Conservation (phyloP, 2,888 invertebrate species). For the Tolmerus cingulatus region DNA sequence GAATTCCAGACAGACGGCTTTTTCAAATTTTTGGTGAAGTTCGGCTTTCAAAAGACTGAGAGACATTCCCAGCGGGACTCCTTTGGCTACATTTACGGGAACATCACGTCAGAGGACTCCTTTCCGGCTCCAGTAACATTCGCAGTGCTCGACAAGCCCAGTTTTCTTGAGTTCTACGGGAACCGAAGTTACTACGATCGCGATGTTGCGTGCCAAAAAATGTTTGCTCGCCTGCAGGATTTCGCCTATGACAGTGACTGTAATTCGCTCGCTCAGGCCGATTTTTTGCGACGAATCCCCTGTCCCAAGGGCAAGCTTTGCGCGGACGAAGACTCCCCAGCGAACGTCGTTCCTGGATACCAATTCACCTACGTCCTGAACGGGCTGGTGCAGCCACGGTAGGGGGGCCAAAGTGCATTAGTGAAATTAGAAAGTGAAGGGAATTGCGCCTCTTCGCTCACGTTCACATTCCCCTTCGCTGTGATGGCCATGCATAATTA, state of each 20-base stretch:
- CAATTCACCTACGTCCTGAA: conserved; percentile 95
- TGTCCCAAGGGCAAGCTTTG: conserved; percentile 81
- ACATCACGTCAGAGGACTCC: conserved; percentile 78
- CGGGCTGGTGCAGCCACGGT: conserved; percentile 90
- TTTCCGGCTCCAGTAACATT: conserved; percentile 78
- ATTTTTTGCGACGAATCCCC: conserved; percentile 85
- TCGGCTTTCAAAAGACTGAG: conserved; percentile 96
- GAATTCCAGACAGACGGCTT: conserved; percentile 75
- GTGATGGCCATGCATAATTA: not conserved
- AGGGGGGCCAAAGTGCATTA: conserved; percentile 52
- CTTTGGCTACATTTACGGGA: conserved; percentile 95
- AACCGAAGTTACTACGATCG: conserved; percentile 74
- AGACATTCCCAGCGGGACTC: conserved; percentile 83
- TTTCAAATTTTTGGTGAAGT: conserved; percentile 92
- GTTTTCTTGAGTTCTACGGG: conserved; percentile 90
- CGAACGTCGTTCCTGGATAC: conserved; percentile 84
- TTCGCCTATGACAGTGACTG: conserved; percentile 87
- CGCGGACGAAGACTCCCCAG: conserved; percentile 83
- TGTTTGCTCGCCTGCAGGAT: conserved; percentile 85
- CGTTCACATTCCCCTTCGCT: not conserved
- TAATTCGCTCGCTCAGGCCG: conserved; percentile 71
- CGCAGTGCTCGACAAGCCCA: conserved; percentile 87
- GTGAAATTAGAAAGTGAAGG: not conserved
- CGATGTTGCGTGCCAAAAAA: conserved; percentile 79
- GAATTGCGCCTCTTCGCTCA: not conserved